Evolutionary conservation across 1,140 invertebrate species (phyloP), one percentile per base, ranked within the genome.

Genomic region (Zophobas atratus): DNA sequence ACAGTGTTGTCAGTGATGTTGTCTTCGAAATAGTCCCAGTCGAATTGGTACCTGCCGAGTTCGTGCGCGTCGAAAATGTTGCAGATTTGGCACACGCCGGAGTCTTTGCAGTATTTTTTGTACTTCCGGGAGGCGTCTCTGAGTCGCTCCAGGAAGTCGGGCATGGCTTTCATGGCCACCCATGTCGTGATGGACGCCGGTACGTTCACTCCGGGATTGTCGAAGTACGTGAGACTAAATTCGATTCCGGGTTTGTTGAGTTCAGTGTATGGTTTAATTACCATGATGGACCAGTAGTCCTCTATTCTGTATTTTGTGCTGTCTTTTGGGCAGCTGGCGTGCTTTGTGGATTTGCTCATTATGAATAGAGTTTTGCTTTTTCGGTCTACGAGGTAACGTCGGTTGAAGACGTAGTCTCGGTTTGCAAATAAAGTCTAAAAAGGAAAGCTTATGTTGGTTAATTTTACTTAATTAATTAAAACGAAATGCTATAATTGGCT

Each of bases 281-380:
- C 94, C 92, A 96, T 95, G 77, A 93, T 92, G 55, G 94, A 96
- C 94, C 94, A 96, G 79, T 96, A 97, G 35, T 95, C 92, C 2
- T 89, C 90, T 1, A 97, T 94, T 78, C 95, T 87, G 75, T 90
- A 89, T 79, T 89, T 91, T 76, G 90, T 88, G 34, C 87, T 87
- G 72, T 87, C 88, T 71, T 87, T 85, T 2, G 92, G 92, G 48
- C 88, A 90, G 33, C 87, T 82, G 0, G 91, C 90, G 85, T 93
- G 92, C 79, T 90, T 87, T 6, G 90, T 92, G 8, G 88, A 89
- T 83, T 88, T 89, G 76, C 89, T 92, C 39, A 92, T 85, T 72
- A 94, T 91, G 8, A 94, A 85, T 43, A 92, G 89, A 1, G 89
- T 85, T 51, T 88, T 87, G 4, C 84, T 85, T 5, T 89, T 85